A percentile compares a stretch with the other conserved stretches of the same genome.
Evolutionary conservation across 2,797 vertebrate genomes (phyloP).

Genomic region (Gymnothorax reevesii): DNA sequence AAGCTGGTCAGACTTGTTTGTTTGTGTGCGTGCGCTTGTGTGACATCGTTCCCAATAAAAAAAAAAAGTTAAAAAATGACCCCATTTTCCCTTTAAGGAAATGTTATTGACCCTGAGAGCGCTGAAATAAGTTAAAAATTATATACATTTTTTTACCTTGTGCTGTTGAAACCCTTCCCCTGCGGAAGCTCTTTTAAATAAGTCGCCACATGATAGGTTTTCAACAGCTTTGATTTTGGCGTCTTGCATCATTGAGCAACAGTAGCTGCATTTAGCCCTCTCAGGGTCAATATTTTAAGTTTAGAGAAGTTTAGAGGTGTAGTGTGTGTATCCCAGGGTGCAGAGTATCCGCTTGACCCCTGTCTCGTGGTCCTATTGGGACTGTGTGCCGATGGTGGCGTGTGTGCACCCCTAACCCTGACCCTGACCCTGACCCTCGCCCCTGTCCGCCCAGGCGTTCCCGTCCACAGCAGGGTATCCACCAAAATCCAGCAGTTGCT

Average conservation of each 20-base stretch:
- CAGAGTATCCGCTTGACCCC: neutral
- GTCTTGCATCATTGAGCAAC: too few species aligned
- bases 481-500: conserved; percentile 98
- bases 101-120: neutral
- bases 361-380: neutral
- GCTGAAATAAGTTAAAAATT: too few species aligned
- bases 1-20: neutral
- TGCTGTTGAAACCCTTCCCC: neutral
- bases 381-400: neutral
- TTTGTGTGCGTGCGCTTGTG: neutral
- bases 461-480: conserved; percentile 93
- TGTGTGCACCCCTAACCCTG: conserved; percentile 25
- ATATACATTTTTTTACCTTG: neutral
- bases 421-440: conserved; percentile 31
- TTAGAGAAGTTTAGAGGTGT: too few species aligned
- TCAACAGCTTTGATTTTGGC: too few species aligned
- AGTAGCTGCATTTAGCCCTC: too few species aligned
- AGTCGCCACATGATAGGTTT: neutral
- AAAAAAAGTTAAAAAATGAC: neutral
- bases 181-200: neutral
- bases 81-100: neutral
- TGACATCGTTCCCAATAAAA: neutral
- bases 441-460: conserved; percentile 78
- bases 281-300: neutral
- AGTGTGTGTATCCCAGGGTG: neutral